Evolutionary conservation across 2,888 invertebrate genomes (phyloP).

Genomic region (Perdita meconis): DNA sequence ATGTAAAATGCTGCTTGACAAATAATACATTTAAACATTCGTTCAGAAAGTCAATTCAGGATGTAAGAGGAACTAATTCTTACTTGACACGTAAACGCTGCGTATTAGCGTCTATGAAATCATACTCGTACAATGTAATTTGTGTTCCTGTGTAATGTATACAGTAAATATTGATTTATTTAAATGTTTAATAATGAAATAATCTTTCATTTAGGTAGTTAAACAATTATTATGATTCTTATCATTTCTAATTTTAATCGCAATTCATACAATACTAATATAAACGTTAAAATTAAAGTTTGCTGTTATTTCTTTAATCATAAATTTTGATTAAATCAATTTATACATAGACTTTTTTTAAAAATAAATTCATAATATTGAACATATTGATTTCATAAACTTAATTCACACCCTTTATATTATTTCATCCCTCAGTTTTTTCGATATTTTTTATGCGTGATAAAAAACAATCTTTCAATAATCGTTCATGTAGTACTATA

Average conservation of each 20-base stretch:
- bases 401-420: no score
- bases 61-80: slow-evolving; percentile 6
- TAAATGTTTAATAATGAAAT: slow-evolving; percentile 6
- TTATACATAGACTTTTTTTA: no score
- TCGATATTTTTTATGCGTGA: no score
- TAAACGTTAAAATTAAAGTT: no score
- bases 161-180: slow-evolving; percentile 12
- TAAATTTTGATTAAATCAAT: no score
- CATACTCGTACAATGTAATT: slow-evolving; percentile 26
- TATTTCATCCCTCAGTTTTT: no score
- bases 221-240: not conserved
- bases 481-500: no score
- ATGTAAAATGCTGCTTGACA: slow-evolving; percentile 9
- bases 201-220: not conserved
- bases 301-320: no score
- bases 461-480: no score
- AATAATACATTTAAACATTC: slow-evolving; percentile 11
- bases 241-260: not conserved
- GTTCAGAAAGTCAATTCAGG: not conserved
- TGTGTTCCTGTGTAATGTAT: slow-evolving; percentile 23
- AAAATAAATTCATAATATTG: no score
- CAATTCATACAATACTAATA: no score
- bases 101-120: not conserved
- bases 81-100: not conserved
- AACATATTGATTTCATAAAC: no score